phyloP scores from a whole-genome alignment of 2,888 invertebrate species.

The Scaptomyza reducta region DNA sequence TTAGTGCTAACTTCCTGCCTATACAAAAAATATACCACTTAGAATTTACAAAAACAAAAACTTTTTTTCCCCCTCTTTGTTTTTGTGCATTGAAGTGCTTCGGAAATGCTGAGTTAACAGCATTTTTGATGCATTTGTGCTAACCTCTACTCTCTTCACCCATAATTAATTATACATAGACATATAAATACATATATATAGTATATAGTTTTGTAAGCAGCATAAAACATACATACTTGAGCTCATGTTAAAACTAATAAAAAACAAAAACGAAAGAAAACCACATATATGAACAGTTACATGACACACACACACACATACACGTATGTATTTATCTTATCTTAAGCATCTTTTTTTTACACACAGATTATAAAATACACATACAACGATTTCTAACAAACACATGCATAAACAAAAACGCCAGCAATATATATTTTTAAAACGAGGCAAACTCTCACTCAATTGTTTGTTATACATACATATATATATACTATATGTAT shows the following conservation, averaged over 20 bases:
- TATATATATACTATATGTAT: neutral
- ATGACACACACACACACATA: slow-evolving; percentile 21
- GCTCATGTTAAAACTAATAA: slow-evolving; percentile 52
- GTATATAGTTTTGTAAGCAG: slow-evolving; percentile 57
- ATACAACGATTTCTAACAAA: slow-evolving; percentile 34
- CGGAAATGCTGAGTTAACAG: slow-evolving; percentile 59
- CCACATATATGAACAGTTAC: slow-evolving; percentile 23
- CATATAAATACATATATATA: slow-evolving; percentile 19
- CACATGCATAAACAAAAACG: slow-evolving; percentile 26
- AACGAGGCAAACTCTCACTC: slow-evolving; percentile 18
- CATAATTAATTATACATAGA: slow-evolving; percentile 28
- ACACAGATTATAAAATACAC: slow-evolving; percentile 52
- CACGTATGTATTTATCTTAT: slow-evolving; percentile 32
- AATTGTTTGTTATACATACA: slow-evolving; percentile 16
- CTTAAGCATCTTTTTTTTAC: slow-evolving; percentile 67
- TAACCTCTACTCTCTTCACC: neutral
- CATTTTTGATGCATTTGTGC: slow-evolving; percentile 63
- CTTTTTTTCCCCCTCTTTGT: slow-evolving; percentile 11
- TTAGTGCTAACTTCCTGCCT: neutral
- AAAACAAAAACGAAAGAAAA: slow-evolving; percentile 42
- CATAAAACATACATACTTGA: slow-evolving; percentile 46
- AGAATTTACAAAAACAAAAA: slow-evolving; percentile 58
- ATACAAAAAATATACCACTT: slow-evolving; percentile 51
- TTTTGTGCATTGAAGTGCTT: slow-evolving; percentile 58
- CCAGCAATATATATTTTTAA: slow-evolving; percentile 54